These are phyloP conservation scores for Philaethria dido DNA, from an alignment of 2,888 invertebrate genomes.

Conservation along the genomic window DNA sequence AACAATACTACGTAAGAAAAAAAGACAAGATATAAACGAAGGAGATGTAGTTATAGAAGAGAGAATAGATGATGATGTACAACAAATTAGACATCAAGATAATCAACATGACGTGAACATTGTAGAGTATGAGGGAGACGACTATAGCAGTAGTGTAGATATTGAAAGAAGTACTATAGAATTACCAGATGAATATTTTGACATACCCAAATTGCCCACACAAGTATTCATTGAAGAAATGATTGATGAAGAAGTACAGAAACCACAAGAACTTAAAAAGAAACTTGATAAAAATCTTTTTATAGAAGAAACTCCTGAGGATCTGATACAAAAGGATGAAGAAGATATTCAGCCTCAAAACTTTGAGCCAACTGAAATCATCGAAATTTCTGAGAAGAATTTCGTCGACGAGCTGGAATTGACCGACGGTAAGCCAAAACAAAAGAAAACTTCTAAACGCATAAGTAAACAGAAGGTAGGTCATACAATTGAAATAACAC, in stretches of 20 bases:
- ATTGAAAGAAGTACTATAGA: conserved; percentile 57
- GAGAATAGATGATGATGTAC: conserved; percentile 70
- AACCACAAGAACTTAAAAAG: conserved; percentile 41
- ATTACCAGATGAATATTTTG: conserved; percentile 51
- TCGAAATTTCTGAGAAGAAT: no score
- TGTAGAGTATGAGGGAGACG: conserved; percentile 67
- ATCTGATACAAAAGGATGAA: no score
- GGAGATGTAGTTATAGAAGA: conserved; percentile 82
- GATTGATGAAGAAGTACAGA: conserved; percentile 36
- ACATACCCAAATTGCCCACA: conserved; percentile 61
- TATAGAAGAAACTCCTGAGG: conserved; percentile 47
- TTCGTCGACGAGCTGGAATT: no score
- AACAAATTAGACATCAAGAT: conserved; percentile 42
- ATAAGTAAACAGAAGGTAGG: no score
- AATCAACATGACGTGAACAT: conserved; percentile 64
- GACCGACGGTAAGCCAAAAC: no score
- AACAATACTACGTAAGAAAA: conserved; percentile 79
- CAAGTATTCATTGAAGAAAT: conserved; percentile 61
- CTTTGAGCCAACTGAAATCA: no score
- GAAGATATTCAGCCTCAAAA: no score
- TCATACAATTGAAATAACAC: no score
- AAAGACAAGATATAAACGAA: conserved; percentile 53
- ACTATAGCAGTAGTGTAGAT: conserved; percentile 50
- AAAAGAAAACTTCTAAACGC: no score
- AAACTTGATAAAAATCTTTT: conserved; percentile 43